Percentiles rank a stretch among this genome's conserved stretches.
phyloP scores from a whole-genome alignment of 2,113 vertebrate species.

The Tragelaphus scriptus region DNA sequence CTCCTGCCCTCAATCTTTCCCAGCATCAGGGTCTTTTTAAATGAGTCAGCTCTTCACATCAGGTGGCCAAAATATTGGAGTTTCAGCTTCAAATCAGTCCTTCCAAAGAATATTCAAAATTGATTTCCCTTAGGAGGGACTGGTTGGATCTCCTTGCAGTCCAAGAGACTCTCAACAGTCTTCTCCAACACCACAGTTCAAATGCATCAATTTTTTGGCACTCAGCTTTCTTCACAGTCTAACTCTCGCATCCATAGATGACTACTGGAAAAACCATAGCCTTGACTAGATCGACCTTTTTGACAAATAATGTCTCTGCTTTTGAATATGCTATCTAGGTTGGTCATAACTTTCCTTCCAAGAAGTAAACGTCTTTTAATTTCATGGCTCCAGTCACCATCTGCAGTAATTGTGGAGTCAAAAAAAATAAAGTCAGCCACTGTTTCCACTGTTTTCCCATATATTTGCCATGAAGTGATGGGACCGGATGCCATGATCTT shows the following conservation, averaged over 20 bases:
- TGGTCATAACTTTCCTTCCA: background rate
- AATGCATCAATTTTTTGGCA: background rate
- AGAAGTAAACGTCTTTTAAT: background rate
- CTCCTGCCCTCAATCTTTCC: background rate
- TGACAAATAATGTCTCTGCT: background rate
- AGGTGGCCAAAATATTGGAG: background rate
- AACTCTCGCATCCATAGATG: background rate
- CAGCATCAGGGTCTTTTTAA: background rate
- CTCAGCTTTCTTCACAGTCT: background rate
- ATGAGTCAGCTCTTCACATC: background rate
- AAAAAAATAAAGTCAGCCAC: fast-evolving
- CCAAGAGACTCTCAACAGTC: background rate
- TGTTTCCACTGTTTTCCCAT: background rate
- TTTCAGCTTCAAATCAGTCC: background rate
- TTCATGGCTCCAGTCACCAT: background rate
- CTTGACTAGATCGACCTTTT: background rate
- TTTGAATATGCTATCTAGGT: background rate
- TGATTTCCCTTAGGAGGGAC: background rate
- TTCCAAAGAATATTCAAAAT: background rate
- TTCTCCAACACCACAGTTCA: background rate
- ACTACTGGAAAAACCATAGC: background rate
- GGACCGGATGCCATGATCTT: background rate
- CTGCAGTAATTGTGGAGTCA: background rate
- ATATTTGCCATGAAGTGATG: background rate
- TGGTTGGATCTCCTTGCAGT: background rate